These are phyloP conservation scores for Penaeus vannamei DNA, from an alignment of 1,140 invertebrate genomes.

Conservation along the genomic window DNA sequence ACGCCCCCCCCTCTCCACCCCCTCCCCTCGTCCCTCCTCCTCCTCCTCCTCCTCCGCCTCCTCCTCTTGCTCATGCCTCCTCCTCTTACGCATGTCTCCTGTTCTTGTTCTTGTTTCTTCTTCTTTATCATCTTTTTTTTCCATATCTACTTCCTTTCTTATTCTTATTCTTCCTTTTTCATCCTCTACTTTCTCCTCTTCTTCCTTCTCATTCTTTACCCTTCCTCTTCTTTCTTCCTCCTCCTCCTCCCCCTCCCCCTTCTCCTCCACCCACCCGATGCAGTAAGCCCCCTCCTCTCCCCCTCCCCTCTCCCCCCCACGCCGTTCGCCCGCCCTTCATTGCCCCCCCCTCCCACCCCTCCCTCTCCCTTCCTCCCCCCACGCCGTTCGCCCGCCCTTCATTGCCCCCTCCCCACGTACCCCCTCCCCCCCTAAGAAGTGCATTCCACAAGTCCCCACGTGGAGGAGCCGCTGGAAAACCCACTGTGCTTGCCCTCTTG, in stretches of 20 bases:
- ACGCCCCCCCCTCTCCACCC: not conserved
- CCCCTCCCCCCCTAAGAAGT: no score
- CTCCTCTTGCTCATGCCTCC: not conserved
- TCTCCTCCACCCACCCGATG: not conserved
- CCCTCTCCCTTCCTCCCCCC: not conserved
- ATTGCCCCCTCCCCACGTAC: not conserved
- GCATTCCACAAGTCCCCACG: no score
- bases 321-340: not conserved
- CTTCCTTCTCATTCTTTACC: not conserved
- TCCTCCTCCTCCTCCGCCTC: not conserved
- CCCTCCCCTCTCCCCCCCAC: not conserved
- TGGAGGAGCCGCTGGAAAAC: no score
- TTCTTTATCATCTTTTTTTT: not conserved
- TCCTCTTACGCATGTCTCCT: not conserved
- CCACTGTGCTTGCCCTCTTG: no score
- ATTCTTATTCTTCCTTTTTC: not conserved
- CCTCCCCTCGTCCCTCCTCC: not conserved
- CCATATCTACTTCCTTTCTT: not conserved
- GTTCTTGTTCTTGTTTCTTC: not conserved
- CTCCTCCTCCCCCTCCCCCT: not conserved
- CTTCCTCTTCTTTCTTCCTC: not conserved
- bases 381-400: not conserved
- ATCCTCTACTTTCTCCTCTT: not conserved
- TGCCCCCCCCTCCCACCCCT: not conserved
- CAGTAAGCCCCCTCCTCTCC: not conserved